These are phyloP conservation scores for Cyprinodon diabolis DNA, from an alignment of 2,797 vertebrate species.

Conservation along the genomic window DNA sequence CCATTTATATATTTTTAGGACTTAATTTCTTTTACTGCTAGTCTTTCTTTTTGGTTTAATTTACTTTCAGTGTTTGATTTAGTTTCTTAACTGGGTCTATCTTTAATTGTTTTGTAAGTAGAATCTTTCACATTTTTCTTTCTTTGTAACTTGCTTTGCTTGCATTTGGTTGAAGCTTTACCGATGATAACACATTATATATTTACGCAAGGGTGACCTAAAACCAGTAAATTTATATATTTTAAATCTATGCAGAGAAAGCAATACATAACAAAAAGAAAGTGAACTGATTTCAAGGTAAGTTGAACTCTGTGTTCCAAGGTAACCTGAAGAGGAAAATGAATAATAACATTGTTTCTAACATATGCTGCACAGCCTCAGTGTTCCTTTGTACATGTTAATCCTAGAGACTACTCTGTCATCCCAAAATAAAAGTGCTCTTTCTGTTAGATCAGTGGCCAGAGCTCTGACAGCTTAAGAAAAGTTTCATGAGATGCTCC, in stretches of 20 bases:
- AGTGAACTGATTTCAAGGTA: neutral
- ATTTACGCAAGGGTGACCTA: neutral
- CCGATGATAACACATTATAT: neutral
- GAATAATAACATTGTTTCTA: neutral
- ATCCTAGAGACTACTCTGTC: neutral
- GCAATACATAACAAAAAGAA: neutral
- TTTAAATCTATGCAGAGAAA: neutral
- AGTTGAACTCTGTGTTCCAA: neutral
- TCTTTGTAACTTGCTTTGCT: neutral
- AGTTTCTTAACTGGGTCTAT: neutral
- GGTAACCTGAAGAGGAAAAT: neutral
- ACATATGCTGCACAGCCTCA: neutral
- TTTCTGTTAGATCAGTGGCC: slow-evolving; percentile 24
- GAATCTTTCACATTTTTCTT: neutral
- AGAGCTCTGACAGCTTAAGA: slow-evolving; percentile 5
- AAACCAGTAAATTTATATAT: neutral
- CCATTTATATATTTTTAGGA: neutral
- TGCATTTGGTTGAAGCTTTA: neutral
- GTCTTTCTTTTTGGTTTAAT: too few relatives aligned
- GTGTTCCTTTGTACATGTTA: neutral
- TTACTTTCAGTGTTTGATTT: too few relatives aligned
- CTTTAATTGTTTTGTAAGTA: too few relatives aligned
- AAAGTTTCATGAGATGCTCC: slow-evolving; percentile 39
- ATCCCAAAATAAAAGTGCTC: slow-evolving; percentile 4
- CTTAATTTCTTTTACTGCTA: too few relatives aligned